Conservation (phyloP, 2,113 vertebrate species). For the Maccullochella peelii region DNA sequence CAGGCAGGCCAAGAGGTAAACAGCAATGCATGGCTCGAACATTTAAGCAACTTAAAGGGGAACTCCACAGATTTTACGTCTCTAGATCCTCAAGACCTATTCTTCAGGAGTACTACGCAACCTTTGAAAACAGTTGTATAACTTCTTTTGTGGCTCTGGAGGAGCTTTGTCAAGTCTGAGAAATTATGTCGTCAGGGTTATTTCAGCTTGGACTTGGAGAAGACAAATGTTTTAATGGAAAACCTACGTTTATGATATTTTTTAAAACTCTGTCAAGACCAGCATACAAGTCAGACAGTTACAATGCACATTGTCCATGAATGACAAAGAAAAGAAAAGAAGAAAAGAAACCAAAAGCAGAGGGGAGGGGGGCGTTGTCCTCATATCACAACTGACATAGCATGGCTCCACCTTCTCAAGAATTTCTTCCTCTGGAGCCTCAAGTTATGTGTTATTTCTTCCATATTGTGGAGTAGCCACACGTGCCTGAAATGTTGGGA, state of each 20-base stretch:
- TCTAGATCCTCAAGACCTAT: neutral
- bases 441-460: no score
- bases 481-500: no score
- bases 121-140: neutral
- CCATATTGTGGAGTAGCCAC: no score
- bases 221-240: neutral
- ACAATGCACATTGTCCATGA: no score
- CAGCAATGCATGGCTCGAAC: neutral
- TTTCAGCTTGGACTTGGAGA: neutral
- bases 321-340: no score
- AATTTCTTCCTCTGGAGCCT: no score
- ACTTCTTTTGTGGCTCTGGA: neutral
- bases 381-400: no score
- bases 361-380: no score
- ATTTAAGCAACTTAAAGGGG: neutral
- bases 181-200: neutral
- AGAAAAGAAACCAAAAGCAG: no score
- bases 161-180: neutral
- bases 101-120: no score
- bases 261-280: neutral
- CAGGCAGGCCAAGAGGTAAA: neutral
- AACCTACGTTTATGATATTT: neutral
- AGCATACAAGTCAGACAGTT: no score
- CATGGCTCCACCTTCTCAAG: no score
- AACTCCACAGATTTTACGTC: neutral